phyloP scores from a whole-genome alignment of 2,797 vertebrate species.

The Toxotes lorentzi region DNA sequence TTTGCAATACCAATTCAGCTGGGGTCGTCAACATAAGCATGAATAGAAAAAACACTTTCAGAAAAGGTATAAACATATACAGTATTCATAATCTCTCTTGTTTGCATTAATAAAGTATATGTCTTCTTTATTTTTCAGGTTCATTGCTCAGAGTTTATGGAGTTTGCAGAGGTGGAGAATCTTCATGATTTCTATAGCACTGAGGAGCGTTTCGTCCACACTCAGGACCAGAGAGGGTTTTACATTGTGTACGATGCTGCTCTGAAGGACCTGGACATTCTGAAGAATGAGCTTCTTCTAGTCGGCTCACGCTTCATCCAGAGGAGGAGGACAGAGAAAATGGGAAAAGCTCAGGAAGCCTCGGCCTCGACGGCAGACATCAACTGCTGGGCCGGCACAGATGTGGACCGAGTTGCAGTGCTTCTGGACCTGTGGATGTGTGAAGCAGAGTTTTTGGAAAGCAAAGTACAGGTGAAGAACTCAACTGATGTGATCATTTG shows the following conservation, averaged over 20 bases:
- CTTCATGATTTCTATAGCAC: slow-evolving; percentile 83
- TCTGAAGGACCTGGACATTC: slow-evolving; percentile 80
- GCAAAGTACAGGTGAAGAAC: slow-evolving; percentile 81
- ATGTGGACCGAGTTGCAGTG: slow-evolving; percentile 79
- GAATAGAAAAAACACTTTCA: accelerated
- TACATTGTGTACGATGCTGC: slow-evolving; percentile 80
- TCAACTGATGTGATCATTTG: not conserved
- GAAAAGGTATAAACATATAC: not conserved
- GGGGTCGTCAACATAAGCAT: not conserved
- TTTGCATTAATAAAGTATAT: not conserved
- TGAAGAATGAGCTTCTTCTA: slow-evolving; percentile 82
- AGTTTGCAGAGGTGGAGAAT: slow-evolving; percentile 85
- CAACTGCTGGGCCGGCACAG: slow-evolving; percentile 52
- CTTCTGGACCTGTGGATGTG: slow-evolving; percentile 86
- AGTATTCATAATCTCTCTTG: not conserved
- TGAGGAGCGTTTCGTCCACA: slow-evolving; percentile 74
- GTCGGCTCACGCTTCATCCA: slow-evolving; percentile 81
- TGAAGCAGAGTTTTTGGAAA: slow-evolving; percentile 81
- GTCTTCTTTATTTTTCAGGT: slow-evolving; percentile 61
- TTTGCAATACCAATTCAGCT: not conserved
- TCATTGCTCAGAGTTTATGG: slow-evolving; percentile 81
- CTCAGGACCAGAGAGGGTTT: slow-evolving; percentile 80
- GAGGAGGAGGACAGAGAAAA: slow-evolving; percentile 66
- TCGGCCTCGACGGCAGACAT: slow-evolving; percentile 20
- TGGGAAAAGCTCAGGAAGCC: not conserved